Percentiles rank a stretch among this genome's conserved stretches.
Evolutionary conservation across 2,113 vertebrate species (phyloP).

Genomic region (Pholis gunnellus): DNA sequence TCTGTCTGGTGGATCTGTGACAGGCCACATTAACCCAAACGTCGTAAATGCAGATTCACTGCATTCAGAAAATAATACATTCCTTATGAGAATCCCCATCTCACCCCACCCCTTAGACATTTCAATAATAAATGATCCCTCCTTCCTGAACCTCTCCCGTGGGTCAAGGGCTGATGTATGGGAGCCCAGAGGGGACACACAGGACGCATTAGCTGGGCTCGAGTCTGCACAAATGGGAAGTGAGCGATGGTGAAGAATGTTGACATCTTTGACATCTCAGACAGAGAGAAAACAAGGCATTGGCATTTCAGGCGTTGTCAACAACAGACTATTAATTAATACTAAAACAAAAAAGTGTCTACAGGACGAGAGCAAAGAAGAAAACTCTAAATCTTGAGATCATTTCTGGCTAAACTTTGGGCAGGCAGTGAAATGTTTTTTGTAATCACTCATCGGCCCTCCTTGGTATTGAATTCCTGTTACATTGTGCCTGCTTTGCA

Average conservation of each 20-base stretch:
- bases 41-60: slow-evolving; percentile 69
- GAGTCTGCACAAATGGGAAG: slow-evolving; percentile 64
- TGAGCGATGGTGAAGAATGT: slow-evolving; percentile 63
- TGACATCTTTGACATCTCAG: slow-evolving; percentile 69
- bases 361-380: slow-evolving; percentile 9
- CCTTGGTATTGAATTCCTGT: slow-evolving; percentile 79
- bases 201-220: slow-evolving; percentile 63
- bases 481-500: slow-evolving; percentile 80
- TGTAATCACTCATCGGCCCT: slow-evolving; percentile 80
- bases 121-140: slow-evolving; percentile 81
- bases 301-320: slow-evolving; percentile 49
- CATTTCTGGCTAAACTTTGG: slow-evolving; percentile 71
- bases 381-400: slow-evolving; percentile 43
- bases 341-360: slow-evolving; percentile 39
- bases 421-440: slow-evolving; percentile 74
- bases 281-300: slow-evolving; percentile 60
- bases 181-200: slow-evolving; percentile 72
- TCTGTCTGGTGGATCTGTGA: slow-evolving; percentile 46
- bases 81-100: slow-evolving; percentile 56
- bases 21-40: slow-evolving; percentile 62
- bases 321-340: slow-evolving; percentile 34
- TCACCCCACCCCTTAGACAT: slow-evolving; percentile 55
- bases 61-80: slow-evolving; percentile 58
- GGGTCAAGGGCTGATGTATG: slow-evolving; percentile 79
- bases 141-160: slow-evolving; percentile 66